phyloP scores from a whole-genome alignment of 2,113 vertebrate species.

The Gymnarchus niloticus region DNA sequence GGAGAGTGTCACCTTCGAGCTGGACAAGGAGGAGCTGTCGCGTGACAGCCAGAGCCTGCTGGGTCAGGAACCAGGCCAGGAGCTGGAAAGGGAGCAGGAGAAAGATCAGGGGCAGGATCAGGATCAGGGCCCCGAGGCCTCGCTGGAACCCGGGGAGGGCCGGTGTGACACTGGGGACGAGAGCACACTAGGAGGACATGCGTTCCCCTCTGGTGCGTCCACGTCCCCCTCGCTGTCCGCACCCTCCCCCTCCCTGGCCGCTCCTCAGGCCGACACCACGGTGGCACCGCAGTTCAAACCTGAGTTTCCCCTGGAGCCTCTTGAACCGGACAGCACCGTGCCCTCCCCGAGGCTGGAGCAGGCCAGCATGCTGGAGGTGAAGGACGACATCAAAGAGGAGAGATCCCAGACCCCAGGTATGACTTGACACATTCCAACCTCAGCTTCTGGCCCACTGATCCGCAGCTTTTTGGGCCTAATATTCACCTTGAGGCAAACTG shows the following conservation, averaged over 20 bases:
- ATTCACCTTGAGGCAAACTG: background rate
- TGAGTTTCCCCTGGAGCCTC: conserved; percentile 42
- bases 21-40: conserved; percentile 52
- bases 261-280: conserved; percentile 26
- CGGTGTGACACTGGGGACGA: conserved; percentile 36
- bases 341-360: conserved; percentile 59
- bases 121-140: background rate
- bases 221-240: conserved; percentile 27
- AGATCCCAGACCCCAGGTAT: conserved; percentile 53
- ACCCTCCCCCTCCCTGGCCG: conserved; percentile 20
- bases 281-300: conserved; percentile 44
- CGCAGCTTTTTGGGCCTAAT: background rate
- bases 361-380: conserved; percentile 40
- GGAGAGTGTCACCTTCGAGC: conserved; percentile 47
- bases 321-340: conserved; percentile 61
- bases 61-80: conserved; percentile 27
- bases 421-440: background rate
- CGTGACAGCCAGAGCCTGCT: conserved; percentile 31
- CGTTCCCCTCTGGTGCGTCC: conserved; percentile 30
- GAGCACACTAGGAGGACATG: conserved; percentile 38
- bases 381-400: conserved; percentile 59
- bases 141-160: conserved; percentile 25
- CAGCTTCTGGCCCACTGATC: background rate
- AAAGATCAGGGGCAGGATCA: background rate
- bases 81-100: conserved; percentile 5